Evolutionary conservation across 1,140 invertebrate species (phyloP).

Genomic region (Pomacea maculata): DNA sequence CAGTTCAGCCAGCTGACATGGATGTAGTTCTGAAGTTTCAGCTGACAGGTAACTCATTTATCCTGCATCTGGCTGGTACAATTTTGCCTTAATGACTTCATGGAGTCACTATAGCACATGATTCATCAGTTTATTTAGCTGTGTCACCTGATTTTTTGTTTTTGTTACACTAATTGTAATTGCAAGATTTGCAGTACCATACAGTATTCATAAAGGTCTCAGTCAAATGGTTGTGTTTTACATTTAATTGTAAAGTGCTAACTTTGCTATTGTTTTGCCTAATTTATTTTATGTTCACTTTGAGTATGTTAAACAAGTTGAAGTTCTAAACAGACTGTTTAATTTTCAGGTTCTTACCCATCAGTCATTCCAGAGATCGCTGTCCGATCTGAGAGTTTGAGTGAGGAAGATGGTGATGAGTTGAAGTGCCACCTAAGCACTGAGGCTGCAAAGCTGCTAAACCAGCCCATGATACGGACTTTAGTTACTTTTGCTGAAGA

Average conservation of each 20-base stretch:
- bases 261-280: background rate
- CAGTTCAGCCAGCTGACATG: constrained; percentile 48
- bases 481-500: constrained; percentile 35
- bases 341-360: constrained; percentile 44
- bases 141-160: background rate
- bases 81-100: too few relatives aligned
- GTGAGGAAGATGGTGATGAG: constrained; percentile 34
- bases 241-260: too few relatives aligned
- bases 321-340: background rate
- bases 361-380: constrained; percentile 39
- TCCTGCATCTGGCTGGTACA: too few relatives aligned
- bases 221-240: too few relatives aligned
- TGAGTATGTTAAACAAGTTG: background rate
- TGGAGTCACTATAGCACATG: background rate
- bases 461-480: constrained; percentile 37
- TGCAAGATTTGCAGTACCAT: background rate
- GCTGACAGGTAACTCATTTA: constrained; percentile 46
- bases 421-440: constrained; percentile 30
- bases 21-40: constrained; percentile 61
- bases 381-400: constrained; percentile 40
- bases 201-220: too few relatives aligned
- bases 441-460: constrained; percentile 20
- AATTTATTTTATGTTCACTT: background rate
- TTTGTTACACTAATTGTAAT: background rate
- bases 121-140: background rate